These are phyloP conservation scores for Coptodon bakossiorum DNA, from an alignment of 2,113 vertebrate species.

Conservation along the genomic window DNA sequence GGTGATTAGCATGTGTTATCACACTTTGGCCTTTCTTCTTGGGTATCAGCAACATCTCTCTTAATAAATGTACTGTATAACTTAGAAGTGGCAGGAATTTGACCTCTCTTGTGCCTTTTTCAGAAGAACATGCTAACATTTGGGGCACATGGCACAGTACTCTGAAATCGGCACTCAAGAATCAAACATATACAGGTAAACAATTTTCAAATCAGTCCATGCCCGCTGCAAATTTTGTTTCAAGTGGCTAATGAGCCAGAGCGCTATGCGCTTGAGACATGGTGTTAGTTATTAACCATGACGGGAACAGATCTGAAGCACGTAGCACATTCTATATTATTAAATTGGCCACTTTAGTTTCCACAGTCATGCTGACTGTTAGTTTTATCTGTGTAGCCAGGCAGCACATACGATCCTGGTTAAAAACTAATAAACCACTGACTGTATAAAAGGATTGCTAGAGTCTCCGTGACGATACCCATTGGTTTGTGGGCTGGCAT, in stretches of 20 bases:
- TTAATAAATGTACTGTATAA: not conserved
- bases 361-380: not conserved
- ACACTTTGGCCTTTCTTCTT: not conserved
- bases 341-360: not conserved
- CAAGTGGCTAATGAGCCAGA: not conserved
- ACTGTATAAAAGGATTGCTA: not conserved
- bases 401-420: not conserved
- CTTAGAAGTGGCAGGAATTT: not conserved
- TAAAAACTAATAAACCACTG: not conserved
- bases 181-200: slow-evolving; percentile 81
- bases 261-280: not conserved
- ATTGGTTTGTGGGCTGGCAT: not conserved
- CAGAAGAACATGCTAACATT: slow-evolving; percentile 84
- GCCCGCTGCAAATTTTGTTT: not conserved
- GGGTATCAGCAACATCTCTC: not conserved
- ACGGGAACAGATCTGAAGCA: not conserved
- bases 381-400: not conserved
- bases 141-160: slow-evolving; percentile 96
- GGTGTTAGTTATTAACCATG: not conserved
- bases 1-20: not conserved
- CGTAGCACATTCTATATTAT: not conserved
- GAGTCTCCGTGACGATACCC: not conserved
- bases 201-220: not conserved
- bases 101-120: not conserved
- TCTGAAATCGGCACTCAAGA: slow-evolving; percentile 81